Base-by-base conservation (phyloP, 2,888 invertebrate species). In the Gerosis bhagava region DNA sequence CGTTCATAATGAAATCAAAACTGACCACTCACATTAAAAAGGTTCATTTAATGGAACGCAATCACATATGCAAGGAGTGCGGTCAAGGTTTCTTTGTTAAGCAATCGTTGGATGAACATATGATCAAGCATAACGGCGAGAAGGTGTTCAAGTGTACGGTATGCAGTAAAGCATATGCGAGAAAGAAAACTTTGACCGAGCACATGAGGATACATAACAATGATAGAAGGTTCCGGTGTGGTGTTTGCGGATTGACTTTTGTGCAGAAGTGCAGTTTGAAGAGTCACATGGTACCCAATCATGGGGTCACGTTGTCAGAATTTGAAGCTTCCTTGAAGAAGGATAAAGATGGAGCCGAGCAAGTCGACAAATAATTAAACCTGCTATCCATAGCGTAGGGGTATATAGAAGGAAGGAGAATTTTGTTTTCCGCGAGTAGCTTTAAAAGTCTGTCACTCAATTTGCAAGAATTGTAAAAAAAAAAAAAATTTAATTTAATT, bases 171-270 rank as follows among this genome's bases (percentile, higher is more conserved):
- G 74, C 86, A 0, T 87, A 84, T 29, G 84, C 86, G 0, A 70
- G 87, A 15, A 84, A 83, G 52, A 86, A 86, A 26, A 87, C 86
- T 0, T 42, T 87, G 5, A 55, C 79, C 1, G 83, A 86, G 37
- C 86, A 87, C 56, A 80, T 86, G 81, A 26, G 84, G n/a, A 86
- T 86, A 3, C 87, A 87, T 46, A 80, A 83, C 43, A 83, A 87
- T 45, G 86, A 86, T 51, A 74, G 81, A 22, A 48, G 86, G 2
- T 86, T 86, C 12, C 83, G 82, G 26, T 87, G 87, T 32, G 79
- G 75, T 0, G 61, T 83, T 0, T 87, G 87, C 34, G 67, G 69
- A 0, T 5, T 77, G 0, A 77, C 84, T 0, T 87, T 87, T 22
- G 83, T 87, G 0, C 87, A 87, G 36, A 87, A 87, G 24, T 63